phyloP scores from a whole-genome alignment of 2,888 invertebrate species.

The Lochmaea capreae region DNA sequence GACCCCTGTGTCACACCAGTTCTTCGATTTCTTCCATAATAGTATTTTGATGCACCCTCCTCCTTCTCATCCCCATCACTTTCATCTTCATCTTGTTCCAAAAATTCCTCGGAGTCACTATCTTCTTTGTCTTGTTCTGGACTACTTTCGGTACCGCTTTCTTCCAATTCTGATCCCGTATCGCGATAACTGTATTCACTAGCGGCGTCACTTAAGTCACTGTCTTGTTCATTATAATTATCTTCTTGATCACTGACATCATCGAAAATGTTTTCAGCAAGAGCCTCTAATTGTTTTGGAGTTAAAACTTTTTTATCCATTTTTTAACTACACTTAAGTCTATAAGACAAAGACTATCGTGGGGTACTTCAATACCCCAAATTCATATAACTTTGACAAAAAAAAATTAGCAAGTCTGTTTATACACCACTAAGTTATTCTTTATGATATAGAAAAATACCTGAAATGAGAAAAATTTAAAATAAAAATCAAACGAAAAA shows the following conservation, averaged over 20 bases:
- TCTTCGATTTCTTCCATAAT: no score
- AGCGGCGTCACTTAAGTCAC: not conserved
- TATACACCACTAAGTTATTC: no score
- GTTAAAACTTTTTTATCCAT: no score
- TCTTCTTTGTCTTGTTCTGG: not conserved
- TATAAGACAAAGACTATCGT: not conserved
- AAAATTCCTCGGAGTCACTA: not conserved
- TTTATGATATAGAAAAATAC: no score
- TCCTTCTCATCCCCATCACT: no score
- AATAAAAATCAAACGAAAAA: not conserved
- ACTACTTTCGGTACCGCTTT: not conserved
- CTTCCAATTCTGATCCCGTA: conserved; percentile 3
- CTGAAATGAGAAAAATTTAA: no score
- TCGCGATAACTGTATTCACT: conserved; percentile 10
- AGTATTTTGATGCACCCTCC: no score
- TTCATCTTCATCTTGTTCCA: not conserved
- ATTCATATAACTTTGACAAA: not conserved
- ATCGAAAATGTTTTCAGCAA: conserved; percentile 3
- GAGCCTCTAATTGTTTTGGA: conserved; percentile 1
- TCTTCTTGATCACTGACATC: not conserved
- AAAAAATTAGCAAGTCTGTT: not conserved
- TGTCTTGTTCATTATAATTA: conserved; percentile 8
- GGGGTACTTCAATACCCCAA: conserved; percentile 7
- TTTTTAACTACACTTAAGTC: no score
- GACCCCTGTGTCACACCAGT: no score